These are phyloP conservation scores for Myotis davidii DNA, from an alignment of 2,113 vertebrate genomes.

Conservation along the genomic window DNA sequence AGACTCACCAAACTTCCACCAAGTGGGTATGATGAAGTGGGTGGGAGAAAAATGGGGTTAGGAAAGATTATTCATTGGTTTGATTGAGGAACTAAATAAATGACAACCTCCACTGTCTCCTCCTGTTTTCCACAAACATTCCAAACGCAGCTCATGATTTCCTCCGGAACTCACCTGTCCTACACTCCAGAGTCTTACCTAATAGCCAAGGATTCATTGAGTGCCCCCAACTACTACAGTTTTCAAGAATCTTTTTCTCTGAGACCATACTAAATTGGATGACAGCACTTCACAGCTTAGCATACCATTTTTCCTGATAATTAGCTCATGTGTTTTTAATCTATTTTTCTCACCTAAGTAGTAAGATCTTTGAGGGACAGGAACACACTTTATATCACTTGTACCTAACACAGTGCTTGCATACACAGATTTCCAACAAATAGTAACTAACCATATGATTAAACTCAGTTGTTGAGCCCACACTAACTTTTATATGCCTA, in stretches of 20 bases:
- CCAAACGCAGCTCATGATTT: not conserved
- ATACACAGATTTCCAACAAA: not conserved
- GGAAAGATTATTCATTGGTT: not conserved
- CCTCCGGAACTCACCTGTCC: not conserved
- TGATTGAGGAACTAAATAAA: not conserved
- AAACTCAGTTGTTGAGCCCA: not conserved
- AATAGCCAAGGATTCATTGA: not conserved
- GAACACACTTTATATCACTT: not conserved
- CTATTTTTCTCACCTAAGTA: slow-evolving; percentile 17
- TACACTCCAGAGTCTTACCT: not conserved
- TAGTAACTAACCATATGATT: not conserved
- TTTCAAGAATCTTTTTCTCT: not conserved
- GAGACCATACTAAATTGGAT: not conserved
- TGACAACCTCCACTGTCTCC: not conserved
- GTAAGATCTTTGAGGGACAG: not conserved
- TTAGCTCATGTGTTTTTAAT: not conserved
- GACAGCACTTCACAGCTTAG: not conserved
- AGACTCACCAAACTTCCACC: not conserved
- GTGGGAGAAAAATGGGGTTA: not conserved
- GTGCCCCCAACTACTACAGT: not conserved
- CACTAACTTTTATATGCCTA: not conserved
- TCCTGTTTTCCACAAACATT: not conserved
- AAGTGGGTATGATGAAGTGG: not conserved
- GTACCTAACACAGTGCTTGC: not conserved
- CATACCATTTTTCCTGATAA: not conserved